These are phyloP conservation scores for Lutjanus argentimaculatus DNA, from an alignment of 2,797 vertebrate genomes.

Conservation along the genomic window DNA sequence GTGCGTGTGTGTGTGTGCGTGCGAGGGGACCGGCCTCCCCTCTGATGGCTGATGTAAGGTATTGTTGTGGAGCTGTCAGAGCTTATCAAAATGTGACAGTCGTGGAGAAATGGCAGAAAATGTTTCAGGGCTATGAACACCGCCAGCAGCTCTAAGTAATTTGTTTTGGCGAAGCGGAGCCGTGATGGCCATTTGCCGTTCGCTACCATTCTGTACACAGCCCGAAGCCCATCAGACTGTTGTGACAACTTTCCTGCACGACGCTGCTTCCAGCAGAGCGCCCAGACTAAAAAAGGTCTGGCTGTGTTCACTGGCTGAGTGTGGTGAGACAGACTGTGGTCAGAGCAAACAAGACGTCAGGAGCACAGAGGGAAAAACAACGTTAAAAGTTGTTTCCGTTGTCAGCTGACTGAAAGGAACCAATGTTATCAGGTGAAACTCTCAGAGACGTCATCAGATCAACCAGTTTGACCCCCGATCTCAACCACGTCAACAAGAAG, in stretches of 20 bases:
- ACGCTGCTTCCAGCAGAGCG: conserved; percentile 20
- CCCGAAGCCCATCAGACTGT: conserved; percentile 26
- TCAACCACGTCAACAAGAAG: no score
- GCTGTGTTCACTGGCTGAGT: conserved; percentile 4
- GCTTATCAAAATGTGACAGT: conserved; percentile 48
- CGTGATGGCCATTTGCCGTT: conserved; percentile 44
- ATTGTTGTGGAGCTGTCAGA: conserved; percentile 46
- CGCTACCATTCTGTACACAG: conserved; percentile 12
- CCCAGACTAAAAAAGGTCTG: neutral
- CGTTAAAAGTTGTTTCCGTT: neutral
- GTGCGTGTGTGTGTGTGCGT: no score
- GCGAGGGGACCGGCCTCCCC: neutral
- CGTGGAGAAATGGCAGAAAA: conserved; percentile 45
- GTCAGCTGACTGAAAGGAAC: neutral
- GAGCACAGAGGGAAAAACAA: neutral
- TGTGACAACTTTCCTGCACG: conserved; percentile 31
- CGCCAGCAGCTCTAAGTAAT: conserved; percentile 51
- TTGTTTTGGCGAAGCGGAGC: conserved; percentile 54
- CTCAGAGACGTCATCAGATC: neutral
- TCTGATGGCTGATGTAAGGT: conserved; percentile 22
- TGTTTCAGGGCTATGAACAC: conserved; percentile 44
- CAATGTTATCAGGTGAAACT: neutral
- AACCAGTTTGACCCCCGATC: no score
- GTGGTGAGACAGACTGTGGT: neutral
- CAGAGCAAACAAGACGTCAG: conserved; percentile 5